Percentiles rank a stretch among this genome's conserved stretches.
phyloP scores from a whole-genome alignment of 1,140 invertebrate genomes.

The Augochlora pura region DNA sequence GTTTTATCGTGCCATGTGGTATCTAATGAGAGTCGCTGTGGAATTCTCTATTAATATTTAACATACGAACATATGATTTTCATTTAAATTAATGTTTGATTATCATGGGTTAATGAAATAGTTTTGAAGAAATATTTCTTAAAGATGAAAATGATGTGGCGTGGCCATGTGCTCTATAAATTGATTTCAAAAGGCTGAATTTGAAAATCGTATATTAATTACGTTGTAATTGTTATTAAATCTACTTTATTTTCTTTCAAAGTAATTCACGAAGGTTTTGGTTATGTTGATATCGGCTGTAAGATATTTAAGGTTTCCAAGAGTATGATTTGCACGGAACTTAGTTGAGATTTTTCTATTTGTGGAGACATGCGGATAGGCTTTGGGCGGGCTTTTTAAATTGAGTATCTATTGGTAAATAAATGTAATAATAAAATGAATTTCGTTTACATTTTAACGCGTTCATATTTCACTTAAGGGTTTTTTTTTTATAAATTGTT shows the following conservation, averaged over 20 bases:
- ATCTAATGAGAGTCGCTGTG: not conserved
- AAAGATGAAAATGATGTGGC: constrained; percentile 13
- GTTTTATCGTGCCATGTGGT: not conserved
- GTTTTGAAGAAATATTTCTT: not conserved
- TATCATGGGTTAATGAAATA: not conserved
- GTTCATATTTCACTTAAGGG: not conserved
- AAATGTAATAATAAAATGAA: too few species aligned
- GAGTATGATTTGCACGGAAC: not conserved
- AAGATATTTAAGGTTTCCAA: not conserved
- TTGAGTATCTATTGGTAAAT: not conserved
- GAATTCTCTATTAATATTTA: not conserved
- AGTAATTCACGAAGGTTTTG: not conserved
- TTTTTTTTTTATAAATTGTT: not conserved
- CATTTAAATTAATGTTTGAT: not conserved
- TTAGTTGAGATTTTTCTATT: not conserved
- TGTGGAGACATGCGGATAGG: not conserved
- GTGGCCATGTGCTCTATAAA: constrained; percentile 38
- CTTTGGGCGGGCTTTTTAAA: constrained; percentile 1
- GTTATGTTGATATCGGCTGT: constrained; percentile 2
- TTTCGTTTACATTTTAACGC: not conserved
- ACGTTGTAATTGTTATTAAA: not conserved
- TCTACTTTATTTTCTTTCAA: not conserved
- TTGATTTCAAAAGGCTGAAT: not conserved
- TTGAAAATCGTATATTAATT: not conserved
- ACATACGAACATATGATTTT: not conserved